phyloP scores from a whole-genome alignment of 2,113 vertebrate genomes.

The Holacanthus passer region DNA sequence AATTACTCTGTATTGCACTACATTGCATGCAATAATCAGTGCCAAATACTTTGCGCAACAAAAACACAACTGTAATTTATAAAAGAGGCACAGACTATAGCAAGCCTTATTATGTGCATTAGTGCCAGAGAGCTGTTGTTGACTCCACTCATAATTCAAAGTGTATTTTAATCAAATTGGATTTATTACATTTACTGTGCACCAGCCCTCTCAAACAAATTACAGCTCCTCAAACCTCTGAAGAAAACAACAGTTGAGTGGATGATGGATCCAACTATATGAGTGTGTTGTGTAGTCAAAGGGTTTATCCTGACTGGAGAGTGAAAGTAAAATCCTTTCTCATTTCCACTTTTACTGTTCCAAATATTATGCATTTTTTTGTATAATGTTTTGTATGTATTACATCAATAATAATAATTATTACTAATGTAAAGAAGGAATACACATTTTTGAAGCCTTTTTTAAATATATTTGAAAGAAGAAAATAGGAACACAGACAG shows the following conservation, averaged over 20 bases:
- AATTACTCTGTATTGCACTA: neutral
- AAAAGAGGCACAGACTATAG: neutral
- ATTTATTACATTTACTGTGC: too few relatives aligned
- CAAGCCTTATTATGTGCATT: neutral
- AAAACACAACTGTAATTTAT: neutral
- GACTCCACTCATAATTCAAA: neutral
- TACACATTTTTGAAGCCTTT: too few relatives aligned
- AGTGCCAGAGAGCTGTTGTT: neutral
- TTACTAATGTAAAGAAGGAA: too few relatives aligned
- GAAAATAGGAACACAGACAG: neutral
- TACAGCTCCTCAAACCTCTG: too few relatives aligned
- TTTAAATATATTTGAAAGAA: neutral
- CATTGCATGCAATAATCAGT: neutral
- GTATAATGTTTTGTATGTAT: neutral
- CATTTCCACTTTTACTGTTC: neutral
- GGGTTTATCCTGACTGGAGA: too few relatives aligned
- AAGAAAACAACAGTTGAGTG: too few relatives aligned
- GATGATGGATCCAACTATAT: too few relatives aligned
- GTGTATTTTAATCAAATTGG: neutral
- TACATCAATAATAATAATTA: neutral
- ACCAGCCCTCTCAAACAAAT: too few relatives aligned
- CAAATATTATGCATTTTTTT: neutral
- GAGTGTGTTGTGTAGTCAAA: too few relatives aligned
- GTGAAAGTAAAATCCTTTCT: neutral
- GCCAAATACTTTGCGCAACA: neutral